Percentiles rank a stretch among this genome's conserved stretches.
Conservation (phyloP, 2,888 invertebrate species). For the Frankliniella intonsa region DNA sequence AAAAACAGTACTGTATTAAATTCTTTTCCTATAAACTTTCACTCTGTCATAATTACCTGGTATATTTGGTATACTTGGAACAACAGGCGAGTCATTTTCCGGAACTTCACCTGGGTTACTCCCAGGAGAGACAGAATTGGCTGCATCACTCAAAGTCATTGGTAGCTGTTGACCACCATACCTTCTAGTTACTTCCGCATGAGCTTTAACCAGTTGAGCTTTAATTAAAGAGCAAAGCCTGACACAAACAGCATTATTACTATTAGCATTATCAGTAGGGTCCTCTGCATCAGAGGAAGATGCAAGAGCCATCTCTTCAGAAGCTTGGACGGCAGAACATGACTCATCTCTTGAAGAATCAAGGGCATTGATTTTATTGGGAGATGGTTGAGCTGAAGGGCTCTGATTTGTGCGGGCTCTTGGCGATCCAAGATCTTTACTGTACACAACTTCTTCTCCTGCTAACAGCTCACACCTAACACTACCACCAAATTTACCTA, state of each 20-base stretch:
- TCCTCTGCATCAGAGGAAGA: neutral
- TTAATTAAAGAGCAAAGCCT: slow-evolving; percentile 74
- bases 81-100: neutral
- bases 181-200: slow-evolving; percentile 62
- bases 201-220: slow-evolving; percentile 71
- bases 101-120: slow-evolving; percentile 35
- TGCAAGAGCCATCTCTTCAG: neutral
- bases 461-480: neutral
- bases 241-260: slow-evolving; percentile 54
- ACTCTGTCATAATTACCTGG: neutral
- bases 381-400: neutral
- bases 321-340: neutral
- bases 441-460: neutral
- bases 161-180: slow-evolving; percentile 36
- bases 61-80: neutral
- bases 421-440: neutral
- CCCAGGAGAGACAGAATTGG: slow-evolving; percentile 37
- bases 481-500: slow-evolving; percentile 3
- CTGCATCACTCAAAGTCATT: slow-evolving; percentile 40
- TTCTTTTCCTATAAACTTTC: neutral
- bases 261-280: neutral
- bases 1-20: too few species aligned
- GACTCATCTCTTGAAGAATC: neutral
- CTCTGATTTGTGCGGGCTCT: neutral
- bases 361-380: neutral